Base-by-base conservation (phyloP, 1,140 invertebrate genomes). In the Cephus cinctus region DNA sequence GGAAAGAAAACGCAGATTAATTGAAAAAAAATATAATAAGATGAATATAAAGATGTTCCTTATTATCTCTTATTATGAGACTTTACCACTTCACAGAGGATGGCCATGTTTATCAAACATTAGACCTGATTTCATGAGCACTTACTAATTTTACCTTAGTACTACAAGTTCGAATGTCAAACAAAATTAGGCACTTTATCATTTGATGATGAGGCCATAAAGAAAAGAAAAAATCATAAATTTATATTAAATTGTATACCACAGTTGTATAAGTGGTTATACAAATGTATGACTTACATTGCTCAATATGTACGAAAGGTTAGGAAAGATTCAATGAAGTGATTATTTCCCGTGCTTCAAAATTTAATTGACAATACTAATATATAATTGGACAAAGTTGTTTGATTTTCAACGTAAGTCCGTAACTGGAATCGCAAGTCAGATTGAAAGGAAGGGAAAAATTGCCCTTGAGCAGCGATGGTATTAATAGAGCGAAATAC, bases 311-410 rank as follows among this genome's bases (percentile, higher is more conserved):
- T 9, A 38, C 8, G 36, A 4, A 39, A 16, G 22, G 20, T 3
- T n/a, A 21, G 5, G 18, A 11, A 18, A 35, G 21, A 44, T 32
- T 15, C 19, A 18, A 36, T 36, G 19, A 36, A 18, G 8, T 18
- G 34, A 15, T 6, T 15, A 36, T 55, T 52, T 65, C 63, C 47
- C 55, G 31, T 50, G 50, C 60, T 57, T 54, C 51, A 61, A 59
- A 65, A 69, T 71, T 69, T 71, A 71, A 71, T 71, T 71, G 67
- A 69, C 67, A 62, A 63, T 69, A 67, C 59, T 56, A 47, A 66
- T 66, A 63, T 66, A 62, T 63, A 65, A 50, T 57, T 43, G 55
- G 48, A 65, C 58, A 65, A 67, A 62, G 56, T 57, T 34, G 51
- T 58, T 57, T 23, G 39, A 65, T 58, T 61, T 65, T 54, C 9